phyloP scores from a whole-genome alignment of 2,888 invertebrate species.

The Atrina japonica region DNA sequence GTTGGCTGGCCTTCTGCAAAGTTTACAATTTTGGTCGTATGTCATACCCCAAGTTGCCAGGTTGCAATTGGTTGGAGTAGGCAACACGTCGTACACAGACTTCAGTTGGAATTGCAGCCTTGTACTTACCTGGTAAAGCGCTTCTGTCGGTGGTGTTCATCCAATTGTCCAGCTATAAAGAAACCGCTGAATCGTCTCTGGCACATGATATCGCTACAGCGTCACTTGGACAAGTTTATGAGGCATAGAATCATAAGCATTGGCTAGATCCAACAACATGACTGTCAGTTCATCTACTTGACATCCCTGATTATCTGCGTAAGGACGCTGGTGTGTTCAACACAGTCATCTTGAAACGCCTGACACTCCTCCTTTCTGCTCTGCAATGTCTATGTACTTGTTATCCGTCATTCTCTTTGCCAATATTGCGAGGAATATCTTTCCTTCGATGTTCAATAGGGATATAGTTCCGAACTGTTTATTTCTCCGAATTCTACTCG shows the following conservation, averaged over 20 bases:
- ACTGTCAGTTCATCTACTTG: slow-evolving; percentile 34
- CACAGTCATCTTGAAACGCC: slow-evolving; percentile 35
- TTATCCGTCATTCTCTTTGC: slow-evolving; percentile 31
- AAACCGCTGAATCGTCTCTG: slow-evolving; percentile 24
- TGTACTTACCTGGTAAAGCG: slow-evolving; percentile 35
- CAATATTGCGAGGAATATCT: slow-evolving; percentile 40
- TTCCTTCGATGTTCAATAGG: slow-evolving; percentile 35
- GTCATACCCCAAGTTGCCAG: slow-evolving; percentile 16
- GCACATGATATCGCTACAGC: slow-evolving; percentile 30
- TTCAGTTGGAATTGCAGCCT: slow-evolving; percentile 16
- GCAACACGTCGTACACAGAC: slow-evolving; percentile 28
- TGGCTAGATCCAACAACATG: slow-evolving; percentile 37
- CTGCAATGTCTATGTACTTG: slow-evolving; percentile 40
- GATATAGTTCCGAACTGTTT: background rate
- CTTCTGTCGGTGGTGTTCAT: slow-evolving; percentile 25
- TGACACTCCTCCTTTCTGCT: slow-evolving; percentile 41
- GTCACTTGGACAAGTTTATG: slow-evolving; percentile 38
- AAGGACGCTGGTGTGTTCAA: slow-evolving; percentile 17
- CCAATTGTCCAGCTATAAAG: slow-evolving; percentile 28
- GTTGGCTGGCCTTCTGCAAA: slow-evolving; percentile 33
- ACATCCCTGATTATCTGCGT: slow-evolving; percentile 18
- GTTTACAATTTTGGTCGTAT: slow-evolving; percentile 21
- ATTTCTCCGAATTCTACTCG: slow-evolving; percentile 24
- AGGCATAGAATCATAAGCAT: slow-evolving; percentile 41
- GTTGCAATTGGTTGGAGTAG: slow-evolving; percentile 7